These are phyloP conservation scores for Coryphaenoides rupestris DNA, from an alignment of 2,113 vertebrate species.

Conservation along the genomic window DNA sequence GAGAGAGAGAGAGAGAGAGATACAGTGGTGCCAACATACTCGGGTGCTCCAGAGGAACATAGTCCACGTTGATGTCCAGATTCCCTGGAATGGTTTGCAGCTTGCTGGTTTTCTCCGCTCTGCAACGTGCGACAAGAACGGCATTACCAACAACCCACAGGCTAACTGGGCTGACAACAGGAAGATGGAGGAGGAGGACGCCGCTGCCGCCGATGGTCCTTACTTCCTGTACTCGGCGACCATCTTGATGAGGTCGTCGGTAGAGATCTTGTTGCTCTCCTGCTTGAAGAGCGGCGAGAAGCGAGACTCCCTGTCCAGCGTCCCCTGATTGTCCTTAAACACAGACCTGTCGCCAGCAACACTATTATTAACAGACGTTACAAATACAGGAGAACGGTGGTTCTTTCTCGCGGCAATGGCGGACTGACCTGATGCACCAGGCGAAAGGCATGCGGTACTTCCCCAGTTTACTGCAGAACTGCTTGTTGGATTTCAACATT, in stretches of 20 bases:
- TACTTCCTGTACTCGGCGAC: slow-evolving; percentile 91
- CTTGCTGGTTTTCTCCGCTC: slow-evolving; percentile 94
- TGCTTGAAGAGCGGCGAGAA: slow-evolving; percentile 97
- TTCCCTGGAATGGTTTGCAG: slow-evolving; percentile 90
- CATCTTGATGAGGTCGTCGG: slow-evolving; percentile 91
- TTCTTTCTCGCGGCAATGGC: too few species aligned
- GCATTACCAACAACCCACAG: too few species aligned
- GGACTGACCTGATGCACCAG: slow-evolving; percentile 93
- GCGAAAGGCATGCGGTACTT: slow-evolving; percentile 98
- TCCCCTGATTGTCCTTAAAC: slow-evolving; percentile 95
- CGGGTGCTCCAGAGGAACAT: slow-evolving; percentile 89
- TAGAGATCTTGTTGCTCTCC: slow-evolving; percentile 93
- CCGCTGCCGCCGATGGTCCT: slow-evolving; percentile 3
- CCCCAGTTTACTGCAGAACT: slow-evolving; percentile 92
- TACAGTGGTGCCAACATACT: slow-evolving; percentile 72
- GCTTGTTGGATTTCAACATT: slow-evolving; percentile 90
- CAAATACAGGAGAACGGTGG: too few species aligned
- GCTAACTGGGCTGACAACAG: too few species aligned
- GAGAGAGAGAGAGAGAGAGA: too few species aligned
- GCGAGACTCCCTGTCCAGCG: slow-evolving; percentile 88
- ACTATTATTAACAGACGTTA: too few species aligned
- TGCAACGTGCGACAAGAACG: slow-evolving; percentile 36
- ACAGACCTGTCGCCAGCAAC: slow-evolving; percentile 73
- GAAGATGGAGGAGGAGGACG: too few species aligned
- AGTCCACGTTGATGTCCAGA: slow-evolving; percentile 86